Evolutionary conservation across 2,888 invertebrate genomes (phyloP), one percentile per base, ranked within the genome.

Genomic region (Stenichneumon culpator): DNA sequence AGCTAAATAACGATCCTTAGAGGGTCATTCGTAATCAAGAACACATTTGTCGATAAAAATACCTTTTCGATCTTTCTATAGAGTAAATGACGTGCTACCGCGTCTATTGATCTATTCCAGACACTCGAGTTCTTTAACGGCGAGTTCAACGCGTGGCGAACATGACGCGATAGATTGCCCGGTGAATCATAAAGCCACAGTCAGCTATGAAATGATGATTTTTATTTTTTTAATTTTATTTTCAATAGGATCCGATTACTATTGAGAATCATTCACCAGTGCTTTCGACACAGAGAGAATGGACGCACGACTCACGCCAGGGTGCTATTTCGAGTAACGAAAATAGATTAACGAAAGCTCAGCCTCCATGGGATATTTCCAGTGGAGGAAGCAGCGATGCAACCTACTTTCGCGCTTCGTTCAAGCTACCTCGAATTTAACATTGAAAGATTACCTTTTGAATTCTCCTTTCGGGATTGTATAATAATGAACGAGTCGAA

Each of bases 351-450:
- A 85, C 75, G 47, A 68, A 85, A 77, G 79, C 70, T 75, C 80
- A 67, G 73, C 73, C 77, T 80, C 85, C 85, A 82, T 60, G 77
- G 57, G 79, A 77, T 85, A 85, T 85, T 85, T 85, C 85, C 85
- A 85, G 82, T 77, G 54, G 57, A 44, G 44, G 60, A 67, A 60
- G 19, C 63, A 25, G 22, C 74, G 63, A 11, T 80, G 82, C 79
- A 82, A 78, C 85, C 82, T 79, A 82, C 77, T 79, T 84, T 82
- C 74, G 65, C 9, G 50, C 50, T 74, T 67, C 52, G 72, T 67
- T 57, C 63, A 50, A 65, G 25, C 39, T 44, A 63, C 68, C n/a
- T n/a, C 19, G 36, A 11, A 5, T 60, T 74, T 70, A 57, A 32
- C 28, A 60, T 32, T 60, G 60, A 28, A 32, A 60, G 16, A 60